Evolutionary conservation across 2,888 invertebrate species (phyloP).

Genomic region (Aphidius colemani): DNA sequence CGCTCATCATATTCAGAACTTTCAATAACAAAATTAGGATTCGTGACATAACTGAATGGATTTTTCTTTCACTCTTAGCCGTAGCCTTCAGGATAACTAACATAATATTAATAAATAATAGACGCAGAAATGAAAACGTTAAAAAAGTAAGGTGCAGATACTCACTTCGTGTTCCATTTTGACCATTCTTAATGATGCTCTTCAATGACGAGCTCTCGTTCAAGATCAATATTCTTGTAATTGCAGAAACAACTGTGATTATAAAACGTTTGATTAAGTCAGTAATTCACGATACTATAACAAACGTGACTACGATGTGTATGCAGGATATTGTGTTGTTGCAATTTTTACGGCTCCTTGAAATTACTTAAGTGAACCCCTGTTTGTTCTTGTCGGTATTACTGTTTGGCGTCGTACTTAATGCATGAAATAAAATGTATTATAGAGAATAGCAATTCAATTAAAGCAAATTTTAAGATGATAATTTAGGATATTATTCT

Average conservation of each 20-base stretch:
- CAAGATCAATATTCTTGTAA: conserved; percentile 5
- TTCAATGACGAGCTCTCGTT: conserved; percentile 21
- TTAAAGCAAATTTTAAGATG: too few relatives aligned
- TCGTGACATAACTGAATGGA: too few relatives aligned
- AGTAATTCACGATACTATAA: conserved; percentile 13
- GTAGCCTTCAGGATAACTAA: too few relatives aligned
- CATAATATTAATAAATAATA: too few relatives aligned
- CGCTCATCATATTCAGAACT: too few relatives aligned
- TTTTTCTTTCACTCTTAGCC: too few relatives aligned
- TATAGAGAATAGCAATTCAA: too few relatives aligned
- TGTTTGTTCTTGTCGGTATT: neutral
- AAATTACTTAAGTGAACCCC: conserved; percentile 43
- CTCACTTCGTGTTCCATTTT: conserved; percentile 57
- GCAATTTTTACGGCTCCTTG: conserved; percentile 35
- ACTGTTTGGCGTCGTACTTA: too few relatives aligned
- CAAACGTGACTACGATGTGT: conserved; percentile 4
- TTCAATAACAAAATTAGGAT: too few relatives aligned
- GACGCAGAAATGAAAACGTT: too few relatives aligned
- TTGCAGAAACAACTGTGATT: conserved; percentile 4
- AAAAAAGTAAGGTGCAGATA: conserved; percentile 6
- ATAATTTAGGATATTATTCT: too few relatives aligned
- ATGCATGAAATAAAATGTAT: too few relatives aligned
- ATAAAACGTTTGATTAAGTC: neutral
- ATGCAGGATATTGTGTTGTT: conserved; percentile 40
- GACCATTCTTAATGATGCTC: conserved; percentile 47